These are phyloP conservation scores for Brachyptera putata DNA, from an alignment of 2,888 invertebrate genomes.

Conservation along the genomic window DNA sequence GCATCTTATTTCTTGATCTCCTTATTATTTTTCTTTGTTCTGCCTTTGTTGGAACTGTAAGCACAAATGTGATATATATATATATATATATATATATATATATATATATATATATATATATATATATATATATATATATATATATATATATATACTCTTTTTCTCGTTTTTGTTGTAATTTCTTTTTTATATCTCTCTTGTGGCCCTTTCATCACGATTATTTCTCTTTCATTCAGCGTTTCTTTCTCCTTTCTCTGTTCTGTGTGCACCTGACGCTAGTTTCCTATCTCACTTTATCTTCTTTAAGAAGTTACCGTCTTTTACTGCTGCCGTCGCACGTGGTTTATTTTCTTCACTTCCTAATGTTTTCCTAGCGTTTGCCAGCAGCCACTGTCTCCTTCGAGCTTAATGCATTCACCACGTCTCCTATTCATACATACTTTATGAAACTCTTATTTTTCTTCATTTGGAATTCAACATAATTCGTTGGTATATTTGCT, in stretches of 20 bases:
- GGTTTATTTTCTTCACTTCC: background rate
- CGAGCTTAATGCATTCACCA: background rate
- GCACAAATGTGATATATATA: background rate
- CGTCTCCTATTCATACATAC: too few species aligned
- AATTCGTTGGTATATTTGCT: too few species aligned
- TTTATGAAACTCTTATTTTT: too few species aligned
- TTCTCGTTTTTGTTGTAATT: background rate
- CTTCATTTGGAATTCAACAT: too few species aligned
- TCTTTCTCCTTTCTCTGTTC: too few species aligned
- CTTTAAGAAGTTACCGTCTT: background rate
- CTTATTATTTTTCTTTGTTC: background rate
- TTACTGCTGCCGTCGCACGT: background rate
- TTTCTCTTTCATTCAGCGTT: background rate
- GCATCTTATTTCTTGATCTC: too few species aligned
- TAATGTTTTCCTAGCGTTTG: background rate
- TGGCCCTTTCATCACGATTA: background rate
- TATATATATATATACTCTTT: too few species aligned
- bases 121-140: too few species aligned
- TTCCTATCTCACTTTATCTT: slow-evolving; percentile 3
- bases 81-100: too few species aligned
- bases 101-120: too few species aligned
- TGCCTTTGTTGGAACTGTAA: too few species aligned
- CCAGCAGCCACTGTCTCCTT: background rate
- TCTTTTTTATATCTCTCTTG: background rate
- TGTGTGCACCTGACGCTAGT: background rate